Conservation (phyloP, 2,113 vertebrate genomes). For the Plectropomus leopardus region DNA sequence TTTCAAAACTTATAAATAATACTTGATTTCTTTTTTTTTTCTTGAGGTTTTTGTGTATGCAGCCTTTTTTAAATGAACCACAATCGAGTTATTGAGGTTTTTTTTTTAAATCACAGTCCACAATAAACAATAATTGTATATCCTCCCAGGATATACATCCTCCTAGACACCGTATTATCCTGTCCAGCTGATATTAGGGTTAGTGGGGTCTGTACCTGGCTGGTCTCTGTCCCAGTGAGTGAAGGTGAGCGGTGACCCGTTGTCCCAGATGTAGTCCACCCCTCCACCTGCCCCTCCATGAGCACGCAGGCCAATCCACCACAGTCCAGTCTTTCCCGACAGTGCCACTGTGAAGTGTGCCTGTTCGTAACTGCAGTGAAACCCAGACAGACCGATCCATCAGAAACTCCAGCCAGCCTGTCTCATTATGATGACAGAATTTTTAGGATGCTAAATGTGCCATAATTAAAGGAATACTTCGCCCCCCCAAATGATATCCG, state of each 20-base stretch:
- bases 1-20: no score
- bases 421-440: background rate
- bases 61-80: no score
- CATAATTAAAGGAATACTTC: no score
- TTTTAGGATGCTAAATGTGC: background rate
- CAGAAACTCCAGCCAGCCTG: background rate
- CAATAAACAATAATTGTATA: no score
- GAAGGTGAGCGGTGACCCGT: conserved; percentile 75
- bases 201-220: conserved; percentile 74
- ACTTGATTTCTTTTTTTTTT: no score
- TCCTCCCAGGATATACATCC: no score
- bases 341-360: conserved; percentile 82
- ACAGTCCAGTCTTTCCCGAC: conserved; percentile 73
- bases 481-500: no score
- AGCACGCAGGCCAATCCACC: conserved; percentile 85
- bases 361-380: conserved; percentile 83
- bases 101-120: no score
- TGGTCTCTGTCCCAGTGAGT: conserved; percentile 85
- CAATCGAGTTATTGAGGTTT: no score
- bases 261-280: conserved; percentile 86
- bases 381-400: background rate
- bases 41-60: no score
- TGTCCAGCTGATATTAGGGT: background rate
- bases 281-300: conserved; percentile 68
- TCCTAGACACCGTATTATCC: background rate